These are phyloP conservation scores for Mellilla xanthometata DNA, from an alignment of 2,888 invertebrate species.

Conservation along the genomic window DNA sequence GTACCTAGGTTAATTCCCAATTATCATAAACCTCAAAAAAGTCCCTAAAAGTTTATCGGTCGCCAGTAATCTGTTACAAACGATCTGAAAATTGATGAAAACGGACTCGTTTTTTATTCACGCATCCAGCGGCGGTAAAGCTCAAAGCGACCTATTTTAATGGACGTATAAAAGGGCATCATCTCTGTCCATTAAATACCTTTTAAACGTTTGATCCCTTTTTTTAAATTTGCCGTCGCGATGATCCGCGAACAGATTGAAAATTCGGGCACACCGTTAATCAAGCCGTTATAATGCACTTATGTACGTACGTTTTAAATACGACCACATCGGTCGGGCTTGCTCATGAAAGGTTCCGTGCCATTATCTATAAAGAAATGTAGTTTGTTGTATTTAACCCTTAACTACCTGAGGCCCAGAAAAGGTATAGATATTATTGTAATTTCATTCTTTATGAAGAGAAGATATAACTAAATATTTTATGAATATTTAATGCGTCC, in stretches of 20 bases:
- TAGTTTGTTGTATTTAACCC: too few relatives aligned
- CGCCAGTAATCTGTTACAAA: slow-evolving; percentile 59
- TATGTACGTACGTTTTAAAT: slow-evolving; percentile 18
- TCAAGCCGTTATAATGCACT: slow-evolving; percentile 55
- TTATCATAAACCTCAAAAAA: slow-evolving; percentile 25
- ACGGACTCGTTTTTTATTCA: slow-evolving; percentile 58
- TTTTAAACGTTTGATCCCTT: slow-evolving; percentile 82
- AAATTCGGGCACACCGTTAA: slow-evolving; percentile 52
- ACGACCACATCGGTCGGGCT: too few relatives aligned
- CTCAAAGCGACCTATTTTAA: slow-evolving; percentile 77
- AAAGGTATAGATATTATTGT: too few relatives aligned
- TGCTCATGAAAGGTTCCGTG: too few relatives aligned
- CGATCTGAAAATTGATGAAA: slow-evolving; percentile 65
- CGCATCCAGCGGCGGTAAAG: slow-evolving; percentile 65
- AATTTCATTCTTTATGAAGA: too few relatives aligned
- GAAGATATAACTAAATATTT: too few relatives aligned
- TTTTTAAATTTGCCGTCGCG: slow-evolving; percentile 71
- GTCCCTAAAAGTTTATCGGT: slow-evolving; percentile 23
- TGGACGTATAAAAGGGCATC: slow-evolving; percentile 77
- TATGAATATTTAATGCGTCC: too few relatives aligned
- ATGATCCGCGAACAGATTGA: slow-evolving; percentile 71
- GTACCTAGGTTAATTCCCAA: slow-evolving; percentile 1
- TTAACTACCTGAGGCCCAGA: too few relatives aligned
- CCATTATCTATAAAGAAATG: too few relatives aligned
- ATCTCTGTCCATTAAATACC: slow-evolving; percentile 80